phyloP scores from a whole-genome alignment of 30 jellyfish, hydroid and myxozoan species.

The Pelagia noctiluca region DNA sequence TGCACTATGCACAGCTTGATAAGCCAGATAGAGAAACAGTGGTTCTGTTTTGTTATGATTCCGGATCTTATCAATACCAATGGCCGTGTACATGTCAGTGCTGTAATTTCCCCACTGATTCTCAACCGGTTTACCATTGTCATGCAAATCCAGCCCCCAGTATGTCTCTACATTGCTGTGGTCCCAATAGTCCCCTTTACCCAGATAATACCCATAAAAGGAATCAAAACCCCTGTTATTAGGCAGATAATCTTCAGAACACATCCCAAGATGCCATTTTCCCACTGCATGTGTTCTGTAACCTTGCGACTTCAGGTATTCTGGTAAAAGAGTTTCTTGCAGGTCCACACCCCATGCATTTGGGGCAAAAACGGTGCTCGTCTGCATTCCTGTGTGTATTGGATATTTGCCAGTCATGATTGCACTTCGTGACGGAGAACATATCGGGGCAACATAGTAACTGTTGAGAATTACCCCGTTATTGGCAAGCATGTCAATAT shows the following conservation, averaged over 20 bases:
- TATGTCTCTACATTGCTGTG: constrained; percentile 79
- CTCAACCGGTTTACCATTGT: constrained; percentile 88
- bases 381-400: constrained; percentile 95
- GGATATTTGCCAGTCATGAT: constrained; percentile 97
- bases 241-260: constrained; percentile 82
- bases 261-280: constrained; percentile 97
- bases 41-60: constrained; percentile 85
- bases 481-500: constrained; percentile 80
- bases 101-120: constrained; percentile 94
- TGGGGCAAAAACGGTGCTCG: constrained; percentile 82
- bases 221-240: constrained; percentile 94
- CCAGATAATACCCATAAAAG: constrained; percentile 91
- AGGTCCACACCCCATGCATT: constrained; percentile 96
- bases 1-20: constrained; percentile 98
- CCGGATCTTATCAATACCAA: constrained; percentile 61
- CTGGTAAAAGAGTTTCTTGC: constrained; percentile 75
- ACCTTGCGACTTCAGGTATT: constrained; percentile 68
- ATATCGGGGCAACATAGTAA: constrained; percentile 90
- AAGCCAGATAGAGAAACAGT: constrained; percentile 87
- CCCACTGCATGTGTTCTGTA: constrained; percentile 97
- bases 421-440: constrained; percentile 97
- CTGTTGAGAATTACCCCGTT: constrained; percentile 86
- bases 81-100: constrained; percentile 89
- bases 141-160: constrained; percentile 96
- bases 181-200: constrained; percentile 97